A percentile compares a stretch with the other conserved stretches of the same genome.
These are phyloP conservation scores for Ameiurus melas DNA, from an alignment of 2,113 vertebrate genomes.

Conservation along the genomic window DNA sequence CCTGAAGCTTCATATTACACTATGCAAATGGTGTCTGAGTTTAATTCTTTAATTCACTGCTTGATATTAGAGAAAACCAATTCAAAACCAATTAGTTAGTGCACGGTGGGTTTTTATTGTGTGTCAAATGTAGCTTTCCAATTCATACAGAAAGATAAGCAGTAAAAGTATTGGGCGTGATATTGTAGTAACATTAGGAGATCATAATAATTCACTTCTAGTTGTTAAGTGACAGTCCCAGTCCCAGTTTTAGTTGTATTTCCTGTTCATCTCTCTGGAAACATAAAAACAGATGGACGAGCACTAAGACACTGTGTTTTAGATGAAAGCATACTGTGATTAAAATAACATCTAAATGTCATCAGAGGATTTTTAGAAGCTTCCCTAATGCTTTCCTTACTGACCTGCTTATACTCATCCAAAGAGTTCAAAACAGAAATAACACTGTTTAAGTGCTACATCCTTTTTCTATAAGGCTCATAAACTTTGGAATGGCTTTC, in stretches of 20 bases:
- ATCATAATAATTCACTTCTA: constrained; percentile 20
- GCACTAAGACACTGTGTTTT: background rate
- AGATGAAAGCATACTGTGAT: constrained; percentile 9
- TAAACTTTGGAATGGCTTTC: constrained; percentile 1
- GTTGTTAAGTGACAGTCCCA: constrained; percentile 6
- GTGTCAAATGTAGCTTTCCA: constrained; percentile 36
- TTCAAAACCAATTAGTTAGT: constrained; percentile 47
- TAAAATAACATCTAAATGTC: constrained; percentile 25
- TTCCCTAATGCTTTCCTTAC: background rate
- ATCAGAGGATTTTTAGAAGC: constrained; percentile 13
- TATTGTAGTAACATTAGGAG: constrained; percentile 4
- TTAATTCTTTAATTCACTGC: constrained; percentile 47
- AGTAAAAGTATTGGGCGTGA: background rate
- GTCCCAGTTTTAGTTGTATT: background rate
- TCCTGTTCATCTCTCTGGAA: background rate
- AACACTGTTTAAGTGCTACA: background rate
- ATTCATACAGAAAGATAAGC: constrained; percentile 29
- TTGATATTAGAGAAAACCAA: constrained; percentile 49
- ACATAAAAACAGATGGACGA: constrained; percentile 8
- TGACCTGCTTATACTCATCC: constrained; percentile 1
- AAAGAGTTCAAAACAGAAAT: background rate
- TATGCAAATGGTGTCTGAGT: constrained; percentile 44
- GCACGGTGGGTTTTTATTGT: constrained; percentile 36
- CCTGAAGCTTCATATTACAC: constrained; percentile 25
- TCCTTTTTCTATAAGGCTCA: background rate